Conservation (phyloP, 2,113 vertebrate species). For the Synchiropus splendidus region DNA sequence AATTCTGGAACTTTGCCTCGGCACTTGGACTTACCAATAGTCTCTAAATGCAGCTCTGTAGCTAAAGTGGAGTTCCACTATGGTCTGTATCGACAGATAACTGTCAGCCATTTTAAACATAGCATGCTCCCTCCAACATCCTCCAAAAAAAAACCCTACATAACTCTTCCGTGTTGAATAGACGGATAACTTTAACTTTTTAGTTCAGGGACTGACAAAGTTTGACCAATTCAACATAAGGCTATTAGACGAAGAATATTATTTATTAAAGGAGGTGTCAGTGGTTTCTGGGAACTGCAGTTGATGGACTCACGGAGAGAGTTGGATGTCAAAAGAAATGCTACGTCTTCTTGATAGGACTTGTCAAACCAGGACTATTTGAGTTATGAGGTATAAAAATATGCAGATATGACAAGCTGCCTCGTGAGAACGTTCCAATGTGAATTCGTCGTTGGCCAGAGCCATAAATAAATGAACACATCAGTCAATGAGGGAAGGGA, state of each 20-base stretch:
- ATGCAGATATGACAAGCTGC: constrained; percentile 66
- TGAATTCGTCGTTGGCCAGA: constrained; percentile 43
- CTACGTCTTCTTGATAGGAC: constrained; percentile 47
- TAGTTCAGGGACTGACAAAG: too few relatives aligned
- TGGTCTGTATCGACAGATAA: too few relatives aligned
- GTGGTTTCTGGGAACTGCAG: constrained; percentile 22
- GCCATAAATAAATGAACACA: constrained; percentile 65
- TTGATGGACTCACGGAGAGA: constrained; percentile 34
- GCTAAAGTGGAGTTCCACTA: too few relatives aligned
- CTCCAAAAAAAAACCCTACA: too few relatives aligned
- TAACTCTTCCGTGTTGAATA: too few relatives aligned
- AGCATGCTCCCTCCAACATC: too few relatives aligned
- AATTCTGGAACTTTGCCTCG: too few relatives aligned
- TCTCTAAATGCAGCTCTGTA: too few relatives aligned
- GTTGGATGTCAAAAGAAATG: constrained; percentile 43
- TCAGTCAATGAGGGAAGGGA: constrained; percentile 51
- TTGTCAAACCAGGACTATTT: constrained; percentile 47
- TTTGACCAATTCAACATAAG: too few relatives aligned
- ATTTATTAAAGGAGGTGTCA: constrained; percentile 3
- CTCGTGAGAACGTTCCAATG: constrained; percentile 49
- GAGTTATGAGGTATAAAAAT: constrained; percentile 65
- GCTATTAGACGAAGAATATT: background rate
- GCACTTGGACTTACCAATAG: too few relatives aligned
- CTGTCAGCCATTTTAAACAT: too few relatives aligned
- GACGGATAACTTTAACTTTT: too few relatives aligned